These are phyloP conservation scores for Odocoileus hemionus DNA, from an alignment of 2,113 vertebrate genomes.

Conservation along the genomic window DNA sequence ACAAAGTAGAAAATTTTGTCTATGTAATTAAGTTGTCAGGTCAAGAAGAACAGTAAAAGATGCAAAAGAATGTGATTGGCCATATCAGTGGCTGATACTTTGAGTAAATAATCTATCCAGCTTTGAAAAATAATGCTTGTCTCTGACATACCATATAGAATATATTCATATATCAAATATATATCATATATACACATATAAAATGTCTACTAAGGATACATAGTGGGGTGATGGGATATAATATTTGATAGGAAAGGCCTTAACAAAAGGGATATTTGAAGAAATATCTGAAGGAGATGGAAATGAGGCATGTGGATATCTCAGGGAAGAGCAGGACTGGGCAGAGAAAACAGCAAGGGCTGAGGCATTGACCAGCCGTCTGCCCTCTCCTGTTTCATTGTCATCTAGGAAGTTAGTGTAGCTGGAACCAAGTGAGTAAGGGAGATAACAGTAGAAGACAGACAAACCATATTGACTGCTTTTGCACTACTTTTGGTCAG, in stretches of 20 bases:
- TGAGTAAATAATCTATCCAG: background rate
- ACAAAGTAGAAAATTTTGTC: background rate
- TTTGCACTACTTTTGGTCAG: background rate
- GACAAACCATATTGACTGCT: background rate
- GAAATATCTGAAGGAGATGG: background rate
- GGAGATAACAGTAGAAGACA: background rate
- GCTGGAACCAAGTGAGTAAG: background rate
- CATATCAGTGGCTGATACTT: background rate
- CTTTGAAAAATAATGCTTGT: background rate
- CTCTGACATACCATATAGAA: background rate
- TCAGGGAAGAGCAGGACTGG: background rate
- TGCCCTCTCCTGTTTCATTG: background rate
- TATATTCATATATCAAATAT: background rate
- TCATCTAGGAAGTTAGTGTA: background rate
- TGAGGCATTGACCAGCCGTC: background rate
- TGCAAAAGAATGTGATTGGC: background rate
- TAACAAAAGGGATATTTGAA: background rate
- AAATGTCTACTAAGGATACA: background rate
- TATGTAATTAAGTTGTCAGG: background rate
- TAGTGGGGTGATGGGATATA: background rate
- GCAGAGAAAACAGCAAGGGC: background rate
- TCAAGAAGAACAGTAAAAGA: background rate
- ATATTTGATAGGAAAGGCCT: background rate
- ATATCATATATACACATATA: background rate
- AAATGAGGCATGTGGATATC: background rate